phyloP scores from a whole-genome alignment of 2,888 invertebrate species.

The Lithosia quadra region DNA sequence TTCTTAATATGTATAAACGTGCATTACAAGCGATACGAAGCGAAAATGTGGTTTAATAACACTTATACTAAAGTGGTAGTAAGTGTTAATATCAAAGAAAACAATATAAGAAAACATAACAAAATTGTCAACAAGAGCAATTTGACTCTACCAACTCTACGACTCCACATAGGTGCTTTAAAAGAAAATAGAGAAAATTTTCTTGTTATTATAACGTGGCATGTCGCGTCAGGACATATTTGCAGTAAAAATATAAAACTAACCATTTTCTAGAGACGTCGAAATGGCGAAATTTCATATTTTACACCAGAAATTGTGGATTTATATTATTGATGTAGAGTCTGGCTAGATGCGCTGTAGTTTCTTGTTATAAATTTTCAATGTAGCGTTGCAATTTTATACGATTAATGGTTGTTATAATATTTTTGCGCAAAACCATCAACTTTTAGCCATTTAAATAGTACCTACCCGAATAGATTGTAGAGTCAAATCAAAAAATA shows the following conservation, averaged over 20 bases:
- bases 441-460: not conserved
- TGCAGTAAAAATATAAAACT: conserved; percentile 38
- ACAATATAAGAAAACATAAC: too few species aligned
- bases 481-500: not conserved
- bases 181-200: conserved; percentile 25
- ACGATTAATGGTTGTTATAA: not conserved
- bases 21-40: too few species aligned
- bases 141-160: conserved; percentile 6
- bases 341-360: conserved; percentile 8
- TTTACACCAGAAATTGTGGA: conserved; percentile 25
- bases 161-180: conserved; percentile 7
- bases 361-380: conserved; percentile 5
- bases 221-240: conserved; percentile 34
- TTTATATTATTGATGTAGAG: conserved; percentile 6
- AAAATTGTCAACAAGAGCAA: conserved; percentile 4
- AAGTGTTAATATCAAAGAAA: conserved; percentile 17
- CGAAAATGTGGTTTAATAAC: not conserved
- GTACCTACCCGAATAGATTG: not conserved
- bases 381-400: not conserved
- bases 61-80: not conserved
- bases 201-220: conserved; percentile 19
- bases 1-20: too few species aligned
- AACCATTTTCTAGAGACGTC: conserved; percentile 40
- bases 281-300: conserved; percentile 50
- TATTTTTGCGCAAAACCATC: too few species aligned